Evolutionary conservation across 2,797 vertebrate genomes (phyloP).

Genomic region (Danio jaintianensis): DNA sequence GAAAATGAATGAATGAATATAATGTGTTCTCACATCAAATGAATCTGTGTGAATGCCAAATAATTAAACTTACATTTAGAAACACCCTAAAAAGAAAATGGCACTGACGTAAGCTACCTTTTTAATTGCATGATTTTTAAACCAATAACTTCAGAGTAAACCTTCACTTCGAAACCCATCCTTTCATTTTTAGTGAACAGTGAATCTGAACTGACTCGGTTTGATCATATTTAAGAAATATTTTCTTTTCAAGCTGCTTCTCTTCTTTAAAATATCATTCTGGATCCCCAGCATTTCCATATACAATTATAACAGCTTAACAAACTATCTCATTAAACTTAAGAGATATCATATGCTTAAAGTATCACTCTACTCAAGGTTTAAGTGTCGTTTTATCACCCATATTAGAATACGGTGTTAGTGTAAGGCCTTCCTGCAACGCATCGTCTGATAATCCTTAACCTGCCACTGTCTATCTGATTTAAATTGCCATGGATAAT

Average conservation of each 20-base stretch:
- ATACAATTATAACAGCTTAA: conserved; percentile 7
- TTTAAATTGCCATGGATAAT: conserved; percentile 66
- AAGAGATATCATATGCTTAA: conserved; percentile 13
- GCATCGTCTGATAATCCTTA: conserved; percentile 65
- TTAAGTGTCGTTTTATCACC: conserved; percentile 20
- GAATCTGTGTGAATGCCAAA: no score
- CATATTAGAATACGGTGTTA: conserved; percentile 31
- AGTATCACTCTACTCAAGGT: conserved; percentile 6
- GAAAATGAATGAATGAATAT: no score
- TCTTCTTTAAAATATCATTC: conserved; percentile 14
- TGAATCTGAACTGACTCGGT: not conserved
- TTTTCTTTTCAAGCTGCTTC: conserved; percentile 12
- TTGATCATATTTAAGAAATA: conserved; percentile 25
- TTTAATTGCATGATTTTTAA: no score
- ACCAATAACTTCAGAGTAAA: not conserved
- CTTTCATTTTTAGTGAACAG: not conserved
- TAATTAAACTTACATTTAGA: no score
- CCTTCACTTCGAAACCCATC: not conserved
- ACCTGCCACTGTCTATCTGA: conserved; percentile 54
- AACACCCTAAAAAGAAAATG: no score
- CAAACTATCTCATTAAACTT: not conserved
- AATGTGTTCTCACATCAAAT: no score
- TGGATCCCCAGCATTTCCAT: not conserved
- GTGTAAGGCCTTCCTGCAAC: conserved; percentile 45
- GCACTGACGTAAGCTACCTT: no score